Percentiles rank a stretch among this genome's conserved stretches.
Evolutionary conservation across 2,888 invertebrate genomes (phyloP).

Genomic region (Polyploca ridens): DNA sequence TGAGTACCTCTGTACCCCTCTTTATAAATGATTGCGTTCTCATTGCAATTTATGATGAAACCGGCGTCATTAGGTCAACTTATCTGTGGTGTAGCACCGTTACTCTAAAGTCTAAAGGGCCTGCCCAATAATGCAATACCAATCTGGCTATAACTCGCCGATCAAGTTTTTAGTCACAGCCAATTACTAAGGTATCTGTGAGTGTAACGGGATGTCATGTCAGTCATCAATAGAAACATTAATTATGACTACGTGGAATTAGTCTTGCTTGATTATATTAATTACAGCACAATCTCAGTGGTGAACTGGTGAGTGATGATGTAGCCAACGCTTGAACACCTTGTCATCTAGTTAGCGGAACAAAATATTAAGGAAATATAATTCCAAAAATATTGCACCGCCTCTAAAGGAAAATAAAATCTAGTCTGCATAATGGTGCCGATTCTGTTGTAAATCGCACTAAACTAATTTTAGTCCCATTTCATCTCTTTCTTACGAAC

Average conservation of each 20-base stretch:
- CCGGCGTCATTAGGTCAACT: background rate
- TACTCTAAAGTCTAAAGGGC: background rate
- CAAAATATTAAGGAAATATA: background rate
- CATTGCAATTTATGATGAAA: background rate
- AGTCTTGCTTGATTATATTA: background rate
- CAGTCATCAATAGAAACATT: background rate
- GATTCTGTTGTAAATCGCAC: too few species aligned
- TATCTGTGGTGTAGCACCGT: background rate
- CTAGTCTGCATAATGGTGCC: background rate
- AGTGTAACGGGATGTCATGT: background rate
- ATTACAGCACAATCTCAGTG: background rate
- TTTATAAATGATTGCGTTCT: background rate
- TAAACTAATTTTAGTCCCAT: too few species aligned
- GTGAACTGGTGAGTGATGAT: background rate
- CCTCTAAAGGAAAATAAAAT: background rate
- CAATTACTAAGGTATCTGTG: background rate
- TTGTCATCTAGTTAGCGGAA: background rate
- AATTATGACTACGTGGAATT: background rate
- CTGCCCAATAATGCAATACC: background rate
- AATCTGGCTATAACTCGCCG: background rate
- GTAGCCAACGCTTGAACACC: background rate
- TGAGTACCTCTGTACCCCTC: background rate
- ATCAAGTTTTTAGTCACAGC: constrained; percentile 5
- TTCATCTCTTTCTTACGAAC: too few species aligned
- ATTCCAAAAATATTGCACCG: background rate